Base-by-base conservation (phyloP, 1,140 invertebrate genomes). In the Holotrichia oblita region DNA sequence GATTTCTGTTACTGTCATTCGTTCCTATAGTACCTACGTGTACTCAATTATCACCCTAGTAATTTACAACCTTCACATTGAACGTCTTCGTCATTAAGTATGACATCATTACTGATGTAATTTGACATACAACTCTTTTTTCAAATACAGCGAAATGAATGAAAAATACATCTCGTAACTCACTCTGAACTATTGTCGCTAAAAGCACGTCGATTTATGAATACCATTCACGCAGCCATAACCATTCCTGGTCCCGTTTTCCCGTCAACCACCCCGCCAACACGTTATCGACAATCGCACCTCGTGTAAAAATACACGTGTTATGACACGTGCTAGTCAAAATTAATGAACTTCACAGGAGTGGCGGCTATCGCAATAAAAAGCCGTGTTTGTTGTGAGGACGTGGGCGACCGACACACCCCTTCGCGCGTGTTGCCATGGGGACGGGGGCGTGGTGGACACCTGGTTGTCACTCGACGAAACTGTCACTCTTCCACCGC, bases 341-440 rank as follows among this genome's bases (percentile, higher is more conserved):
- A 85, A 84, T 84, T 85, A 85, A 85, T 85, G 83, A 85, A 84
- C 81, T 83, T 83, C 82, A 84, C 84, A 82, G 82, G 81, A 83
- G 81, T 81, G 83, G 78, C 81, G 82, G 80, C 80, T 74, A 79
- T 79, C 81, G 79, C 83, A 82, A 83, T 84, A 82, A 81, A 82
- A 81, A 81, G 79, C 80, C 77, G 76, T 80, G 48, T 79, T 79
- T 78, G 79, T 77, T 81, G 78, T 83, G 80, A 80, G 78, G 76
- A 77, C 76, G 78, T 79, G 76, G 79, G 80, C 76, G 83, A 82
- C 78, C 80, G 82, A 82, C 83, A 84, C 83, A 83, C 83, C 83
- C 83, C 80, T 82, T 79, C 79, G 76, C 80, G 78, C 79, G 81
- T 81, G 83, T 85, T 83, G 76, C 84, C 80, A 84, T 84, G 83